Evolutionary conservation across 2,797 vertebrate species (phyloP), one percentile per base, ranked within the genome.

Genomic region (Gadopsis marmoratus): DNA sequence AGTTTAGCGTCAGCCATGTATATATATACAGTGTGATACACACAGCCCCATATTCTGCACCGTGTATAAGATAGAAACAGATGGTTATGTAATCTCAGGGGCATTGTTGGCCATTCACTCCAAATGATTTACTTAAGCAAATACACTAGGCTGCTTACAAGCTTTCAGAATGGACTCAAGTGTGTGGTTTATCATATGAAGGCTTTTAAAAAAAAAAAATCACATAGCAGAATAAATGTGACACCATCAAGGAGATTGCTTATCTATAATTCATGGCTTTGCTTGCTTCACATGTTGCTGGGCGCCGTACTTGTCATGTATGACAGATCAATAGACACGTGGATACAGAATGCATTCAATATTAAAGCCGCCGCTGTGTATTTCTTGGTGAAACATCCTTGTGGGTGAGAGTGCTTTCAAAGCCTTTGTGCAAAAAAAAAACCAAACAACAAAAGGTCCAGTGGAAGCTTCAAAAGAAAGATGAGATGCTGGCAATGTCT

Each of bases 261-360:
- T 65, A 92, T 93, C 84, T 88, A 88, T 91, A 86, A 92, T 92
- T 69, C 76, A 90, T 86, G 76, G n/a, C 62, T 80, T 86, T 85
- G 84, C 89, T 90, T 89, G 88, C 78, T 66, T 71, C 76, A 26
- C 73, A 69, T 80, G 65, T 54, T 82, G 68, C 63, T 21, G 74
- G 69, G 72, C 66, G 33, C 67, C 43, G 65, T 50, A 33, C 61
- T 75, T 74, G 83, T 78, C 65, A 74, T 53, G 82, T 58, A 64
- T 74, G 84, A 83, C 79, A 86, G 83, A 84, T 88, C 83, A 83
- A 83, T 74, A 84, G 76, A 70, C 76, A 60, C 6, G n/a, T 55
- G 73, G 76, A 17, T 31, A 61, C 26, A 5, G 53, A 33, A 9
- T 14, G 48, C 41, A 86, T 88, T 79, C 86, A 90, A 90, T 88